phyloP scores from a whole-genome alignment of 2,797 vertebrate genomes.

The Ciconia nigra region DNA sequence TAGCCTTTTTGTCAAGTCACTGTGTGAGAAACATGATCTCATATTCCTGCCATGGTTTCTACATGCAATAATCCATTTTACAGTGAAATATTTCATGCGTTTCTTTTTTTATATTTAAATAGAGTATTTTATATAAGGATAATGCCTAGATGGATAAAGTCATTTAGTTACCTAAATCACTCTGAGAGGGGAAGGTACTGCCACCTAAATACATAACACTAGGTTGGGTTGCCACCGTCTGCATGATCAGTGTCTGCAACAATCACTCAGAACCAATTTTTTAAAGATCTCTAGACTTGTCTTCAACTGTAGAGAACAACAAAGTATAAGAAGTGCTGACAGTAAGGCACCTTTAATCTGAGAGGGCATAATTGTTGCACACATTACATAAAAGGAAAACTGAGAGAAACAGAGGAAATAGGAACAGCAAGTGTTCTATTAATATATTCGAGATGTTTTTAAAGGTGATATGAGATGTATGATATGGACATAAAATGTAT shows the following conservation, averaged over 20 bases:
- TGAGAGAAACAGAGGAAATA: background rate
- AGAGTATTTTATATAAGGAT: background rate
- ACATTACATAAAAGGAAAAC: background rate
- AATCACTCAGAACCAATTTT: background rate
- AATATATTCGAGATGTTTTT: background rate
- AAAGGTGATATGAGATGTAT: background rate
- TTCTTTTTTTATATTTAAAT: background rate
- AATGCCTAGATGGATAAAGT: background rate
- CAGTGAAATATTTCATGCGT: background rate
- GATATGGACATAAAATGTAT: background rate
- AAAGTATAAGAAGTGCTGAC: background rate
- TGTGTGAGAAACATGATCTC: background rate
- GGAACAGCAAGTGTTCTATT: background rate
- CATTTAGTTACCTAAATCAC: background rate
- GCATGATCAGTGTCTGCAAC: background rate
- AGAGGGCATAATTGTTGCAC: background rate
- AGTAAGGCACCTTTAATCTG: background rate
- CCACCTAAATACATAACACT: background rate
- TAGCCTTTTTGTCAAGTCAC: background rate
- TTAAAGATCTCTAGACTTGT: background rate
- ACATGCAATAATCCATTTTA: background rate
- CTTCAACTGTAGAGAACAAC: background rate
- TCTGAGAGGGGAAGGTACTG: background rate
- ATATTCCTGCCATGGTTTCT: background rate
- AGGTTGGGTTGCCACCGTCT: background rate